Conservation (phyloP, 2,113 vertebrate genomes). For the Brienomyrus brachyistius region DNA sequence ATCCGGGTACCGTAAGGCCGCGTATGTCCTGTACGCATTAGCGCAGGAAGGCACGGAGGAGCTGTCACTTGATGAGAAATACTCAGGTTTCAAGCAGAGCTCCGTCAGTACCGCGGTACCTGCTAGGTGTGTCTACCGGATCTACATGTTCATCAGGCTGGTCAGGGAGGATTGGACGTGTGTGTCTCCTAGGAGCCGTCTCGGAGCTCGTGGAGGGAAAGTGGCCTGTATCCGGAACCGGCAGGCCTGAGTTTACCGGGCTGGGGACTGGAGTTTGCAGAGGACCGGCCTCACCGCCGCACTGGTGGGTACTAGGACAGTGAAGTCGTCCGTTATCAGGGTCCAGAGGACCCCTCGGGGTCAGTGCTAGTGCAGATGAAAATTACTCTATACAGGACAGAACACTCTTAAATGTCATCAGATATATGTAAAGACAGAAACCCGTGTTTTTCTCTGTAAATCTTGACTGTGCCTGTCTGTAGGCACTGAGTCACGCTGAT, state of each 20-base stretch:
- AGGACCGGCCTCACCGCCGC: background rate
- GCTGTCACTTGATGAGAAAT: background rate
- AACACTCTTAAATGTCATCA: background rate
- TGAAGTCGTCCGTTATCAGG: background rate
- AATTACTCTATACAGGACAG: background rate
- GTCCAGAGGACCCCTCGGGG: background rate
- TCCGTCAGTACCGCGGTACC: background rate
- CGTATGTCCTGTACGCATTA: background rate
- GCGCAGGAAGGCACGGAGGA: background rate
- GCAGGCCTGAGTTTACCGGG: background rate
- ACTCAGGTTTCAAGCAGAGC: background rate
- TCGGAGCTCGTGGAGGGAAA: background rate
- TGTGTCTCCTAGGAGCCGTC: constrained; percentile 22
- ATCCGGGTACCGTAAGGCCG: constrained; percentile 35
- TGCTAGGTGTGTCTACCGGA: background rate
- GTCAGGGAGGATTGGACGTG: background rate
- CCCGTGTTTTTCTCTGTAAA: too few species aligned
- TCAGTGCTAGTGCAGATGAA: background rate
- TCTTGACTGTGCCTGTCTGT: background rate
- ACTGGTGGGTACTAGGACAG: background rate
- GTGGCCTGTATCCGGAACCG: background rate
- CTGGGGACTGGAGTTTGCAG: background rate
- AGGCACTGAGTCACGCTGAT: background rate
- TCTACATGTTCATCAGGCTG: background rate
- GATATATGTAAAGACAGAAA: background rate